Evolutionary conservation across 2,888 invertebrate species (phyloP).

Genomic region (Mylabris sibirica): DNA sequence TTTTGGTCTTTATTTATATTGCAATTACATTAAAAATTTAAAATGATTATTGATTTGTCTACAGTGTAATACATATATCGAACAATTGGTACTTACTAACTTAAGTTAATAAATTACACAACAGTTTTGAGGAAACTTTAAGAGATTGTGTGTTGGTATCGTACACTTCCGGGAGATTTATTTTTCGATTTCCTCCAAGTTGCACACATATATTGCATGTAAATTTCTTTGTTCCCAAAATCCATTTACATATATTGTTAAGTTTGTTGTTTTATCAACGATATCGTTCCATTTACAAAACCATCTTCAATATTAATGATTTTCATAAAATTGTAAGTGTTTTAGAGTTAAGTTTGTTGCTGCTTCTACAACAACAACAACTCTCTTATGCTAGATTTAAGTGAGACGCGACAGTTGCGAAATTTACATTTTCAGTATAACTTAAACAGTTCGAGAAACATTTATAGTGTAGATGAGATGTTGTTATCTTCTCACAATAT

Average conservation of each 20-base stretch:
- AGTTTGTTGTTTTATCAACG: not conserved
- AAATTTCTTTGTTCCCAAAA: not conserved
- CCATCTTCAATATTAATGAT: slow-evolving; percentile 2
- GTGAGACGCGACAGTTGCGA: slow-evolving; percentile 14
- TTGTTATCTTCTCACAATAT: slow-evolving; percentile 25
- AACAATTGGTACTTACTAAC: too few species aligned
- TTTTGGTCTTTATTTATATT: too few species aligned
- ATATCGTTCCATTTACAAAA: not conserved
- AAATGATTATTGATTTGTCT: too few species aligned
- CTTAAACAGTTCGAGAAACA: slow-evolving; percentile 6
- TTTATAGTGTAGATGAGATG: slow-evolving; percentile 13
- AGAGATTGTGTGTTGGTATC: too few species aligned
- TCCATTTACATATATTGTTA: not conserved
- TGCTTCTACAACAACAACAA: too few species aligned
- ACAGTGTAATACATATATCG: too few species aligned
- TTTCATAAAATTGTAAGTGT: slow-evolving; percentile 10
- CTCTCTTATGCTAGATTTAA: not conserved
- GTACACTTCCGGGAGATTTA: not conserved
- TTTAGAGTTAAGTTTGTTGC: not conserved
- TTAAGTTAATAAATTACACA: too few species aligned
- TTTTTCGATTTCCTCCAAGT: not conserved
- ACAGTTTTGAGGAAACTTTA: not conserved
- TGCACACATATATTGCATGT: not conserved
- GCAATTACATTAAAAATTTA: too few species aligned
- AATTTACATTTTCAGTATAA: slow-evolving; percentile 32